Evolutionary conservation across 2,888 invertebrate genomes (phyloP).

Genomic region (Autographa gamma): DNA sequence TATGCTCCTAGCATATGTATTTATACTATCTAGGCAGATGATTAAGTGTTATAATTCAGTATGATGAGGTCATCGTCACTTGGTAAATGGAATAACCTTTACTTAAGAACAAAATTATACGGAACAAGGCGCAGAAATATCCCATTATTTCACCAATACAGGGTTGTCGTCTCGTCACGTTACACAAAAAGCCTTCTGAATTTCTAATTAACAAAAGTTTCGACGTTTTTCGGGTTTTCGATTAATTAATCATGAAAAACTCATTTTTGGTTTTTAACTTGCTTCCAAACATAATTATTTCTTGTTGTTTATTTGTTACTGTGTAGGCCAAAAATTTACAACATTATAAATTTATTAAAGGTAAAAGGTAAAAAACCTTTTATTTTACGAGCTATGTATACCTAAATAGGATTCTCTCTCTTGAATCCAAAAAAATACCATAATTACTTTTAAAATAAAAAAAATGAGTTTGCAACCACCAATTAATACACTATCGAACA

Average conservation of each 20-base stretch:
- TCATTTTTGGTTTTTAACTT: not conserved
- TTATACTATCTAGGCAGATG: no score
- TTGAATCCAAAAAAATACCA: no score
- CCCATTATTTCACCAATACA: not conserved
- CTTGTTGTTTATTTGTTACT: not conserved
- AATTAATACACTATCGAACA: no score
- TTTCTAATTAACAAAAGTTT: slow-evolving; percentile 2
- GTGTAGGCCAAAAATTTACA: no score
- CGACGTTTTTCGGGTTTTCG: not conserved
- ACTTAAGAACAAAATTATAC: not conserved
- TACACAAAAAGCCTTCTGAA: not conserved
- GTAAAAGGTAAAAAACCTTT: no score
- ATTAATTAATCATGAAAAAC: not conserved
- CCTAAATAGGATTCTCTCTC: no score
- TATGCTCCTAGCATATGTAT: no score
- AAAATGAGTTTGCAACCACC: no score
- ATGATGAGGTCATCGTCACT: not conserved
- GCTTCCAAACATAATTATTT: not conserved
- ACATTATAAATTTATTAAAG: no score
- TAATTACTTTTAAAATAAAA: no score
- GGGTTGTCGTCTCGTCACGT: not conserved
- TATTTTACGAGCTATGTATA: no score
- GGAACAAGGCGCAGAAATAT: not conserved
- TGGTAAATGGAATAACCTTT: not conserved
- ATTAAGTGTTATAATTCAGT: no score